These are phyloP conservation scores for Nephrotoma appendiculata DNA, from an alignment of 2,888 invertebrate species.

Conservation along the genomic window DNA sequence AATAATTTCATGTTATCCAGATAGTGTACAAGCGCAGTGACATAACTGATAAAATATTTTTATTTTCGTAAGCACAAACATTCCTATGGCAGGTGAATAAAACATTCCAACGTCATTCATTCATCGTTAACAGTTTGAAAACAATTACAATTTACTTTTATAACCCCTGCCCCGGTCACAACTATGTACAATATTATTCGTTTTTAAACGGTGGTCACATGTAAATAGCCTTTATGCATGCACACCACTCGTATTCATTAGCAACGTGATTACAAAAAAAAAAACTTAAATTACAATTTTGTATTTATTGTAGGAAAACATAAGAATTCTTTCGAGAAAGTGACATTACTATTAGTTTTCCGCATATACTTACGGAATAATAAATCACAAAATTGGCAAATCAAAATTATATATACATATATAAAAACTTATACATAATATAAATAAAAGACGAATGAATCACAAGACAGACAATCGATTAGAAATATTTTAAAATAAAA, in stretches of 20 bases:
- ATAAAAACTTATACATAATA: too few species aligned
- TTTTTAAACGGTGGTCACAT: background rate
- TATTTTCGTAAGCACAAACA: too few species aligned
- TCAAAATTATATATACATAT: too few species aligned
- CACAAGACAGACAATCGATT: background rate
- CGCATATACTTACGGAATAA: background rate
- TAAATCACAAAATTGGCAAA: background rate
- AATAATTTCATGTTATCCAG: too few species aligned
- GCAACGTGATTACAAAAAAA: background rate
- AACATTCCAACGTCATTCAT: too few species aligned
- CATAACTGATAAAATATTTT: too few species aligned
- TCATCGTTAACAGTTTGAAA: too few species aligned
- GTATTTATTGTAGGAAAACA: background rate
- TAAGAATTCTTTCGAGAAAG: background rate
- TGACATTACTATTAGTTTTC: background rate
- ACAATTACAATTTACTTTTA: too few species aligned
- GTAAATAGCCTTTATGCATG: background rate
- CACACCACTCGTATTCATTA: background rate
- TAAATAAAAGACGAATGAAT: background rate
- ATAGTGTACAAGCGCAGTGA: too few species aligned
- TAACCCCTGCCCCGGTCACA: too few species aligned
- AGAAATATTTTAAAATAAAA: background rate
- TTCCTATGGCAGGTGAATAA: too few species aligned
- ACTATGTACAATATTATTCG: background rate
- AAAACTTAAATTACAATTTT: background rate